Evolutionary conservation across 2,888 invertebrate species (phyloP).

Genomic region (Drosophila mayaguana): DNA sequence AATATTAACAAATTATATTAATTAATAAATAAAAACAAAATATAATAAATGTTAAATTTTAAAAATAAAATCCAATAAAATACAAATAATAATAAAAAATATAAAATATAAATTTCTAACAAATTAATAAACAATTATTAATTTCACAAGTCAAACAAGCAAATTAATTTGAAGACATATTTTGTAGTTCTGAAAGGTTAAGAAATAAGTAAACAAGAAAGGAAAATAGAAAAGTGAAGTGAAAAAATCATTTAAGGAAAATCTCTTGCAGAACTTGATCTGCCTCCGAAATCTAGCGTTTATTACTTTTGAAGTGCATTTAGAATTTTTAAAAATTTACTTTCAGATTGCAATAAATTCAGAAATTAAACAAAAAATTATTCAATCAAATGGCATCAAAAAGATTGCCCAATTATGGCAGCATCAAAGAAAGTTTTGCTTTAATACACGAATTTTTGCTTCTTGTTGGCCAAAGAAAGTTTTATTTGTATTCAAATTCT

Average conservation of each 20-base stretch:
- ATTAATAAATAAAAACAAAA: no score
- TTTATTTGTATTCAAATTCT: slow-evolving; percentile 7
- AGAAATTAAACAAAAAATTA: neutral
- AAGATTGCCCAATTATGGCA: neutral
- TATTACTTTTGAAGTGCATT: neutral
- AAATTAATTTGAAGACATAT: neutral
- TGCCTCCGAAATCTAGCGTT: neutral
- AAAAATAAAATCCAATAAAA: no score
- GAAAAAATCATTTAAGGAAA: neutral
- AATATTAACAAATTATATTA: no score
- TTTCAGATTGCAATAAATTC: neutral
- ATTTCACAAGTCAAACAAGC: neutral
- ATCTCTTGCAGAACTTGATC: neutral
- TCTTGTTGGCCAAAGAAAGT: neutral
- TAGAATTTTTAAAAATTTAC: neutral
- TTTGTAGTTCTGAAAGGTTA: neutral
- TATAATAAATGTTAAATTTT: no score
- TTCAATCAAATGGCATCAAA: neutral
- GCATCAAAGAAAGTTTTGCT: neutral
- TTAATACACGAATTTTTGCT: neutral
- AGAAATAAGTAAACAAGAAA: neutral
- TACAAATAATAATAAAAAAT: no score
- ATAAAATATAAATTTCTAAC: no score
- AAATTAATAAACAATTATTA: no score
- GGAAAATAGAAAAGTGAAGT: neutral